Base-by-base conservation (phyloP, 2,888 invertebrate species). In the Andrena flavipes region DNA sequence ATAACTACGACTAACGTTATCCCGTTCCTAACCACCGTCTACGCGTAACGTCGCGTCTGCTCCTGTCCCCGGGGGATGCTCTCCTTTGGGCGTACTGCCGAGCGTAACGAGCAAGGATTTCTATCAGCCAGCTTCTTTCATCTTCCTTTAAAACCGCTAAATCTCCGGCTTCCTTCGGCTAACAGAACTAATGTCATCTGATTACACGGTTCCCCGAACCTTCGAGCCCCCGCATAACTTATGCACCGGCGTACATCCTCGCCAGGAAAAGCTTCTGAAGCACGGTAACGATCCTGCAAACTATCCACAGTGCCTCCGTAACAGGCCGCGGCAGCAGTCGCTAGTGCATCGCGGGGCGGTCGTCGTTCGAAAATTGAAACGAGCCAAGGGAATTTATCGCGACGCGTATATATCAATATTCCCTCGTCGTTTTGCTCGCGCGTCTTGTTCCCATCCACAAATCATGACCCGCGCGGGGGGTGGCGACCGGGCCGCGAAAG, bases 371-470 rank as follows among this genome's bases (percentile, higher is more conserved):
- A 59, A 64, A 51, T 30, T 48, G 33, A 51, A 71, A 69, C 77
- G n/a, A 70, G 29, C 63, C 62, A 48, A 35, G 54, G 49, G 51
- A 80, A 80, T 54, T 71, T 80, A 73, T 80, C 80, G 74, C 70
- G 33, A 10, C 60, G 30, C 69, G 63, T 82, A 82, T 10, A 20
- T 86, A 86, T 86, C 87, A 80, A 85, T 79, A 72, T 70, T 63
- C 51, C 26, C 56, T 56, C 56, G 76, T 60, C 84, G 76, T 85
- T 87, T 85, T 82, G 69, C 81, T 79, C 23, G 56, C 76, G 78
- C 79, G 71, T 87, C 84, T 84, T 75, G 77, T 71, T 65, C 75
- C 65, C 63, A 56, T 65, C 71, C 75, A 87, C 87, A 87, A 87
- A 87, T 87, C 87, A 87, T 84, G 42, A 71, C 48, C 56, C 1